phyloP scores from a whole-genome alignment of 2,797 vertebrate genomes.

The Sciurus vulgaris region DNA sequence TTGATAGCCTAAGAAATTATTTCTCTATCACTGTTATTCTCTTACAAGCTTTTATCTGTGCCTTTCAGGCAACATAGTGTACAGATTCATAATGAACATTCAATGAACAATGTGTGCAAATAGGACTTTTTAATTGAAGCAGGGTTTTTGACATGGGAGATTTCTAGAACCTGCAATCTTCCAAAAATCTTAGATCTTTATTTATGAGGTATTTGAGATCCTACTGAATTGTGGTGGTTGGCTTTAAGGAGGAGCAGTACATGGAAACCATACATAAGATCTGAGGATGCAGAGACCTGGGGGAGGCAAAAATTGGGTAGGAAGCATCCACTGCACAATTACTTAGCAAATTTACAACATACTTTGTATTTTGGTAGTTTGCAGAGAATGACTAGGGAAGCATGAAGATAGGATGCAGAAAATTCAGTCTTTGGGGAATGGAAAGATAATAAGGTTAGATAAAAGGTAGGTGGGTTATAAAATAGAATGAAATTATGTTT shows the following conservation, averaged over 20 bases:
- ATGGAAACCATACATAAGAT: not conserved
- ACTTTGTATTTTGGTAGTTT: conserved; percentile 55
- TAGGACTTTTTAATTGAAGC: not conserved
- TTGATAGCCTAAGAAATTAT: not conserved
- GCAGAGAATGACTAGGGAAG: conserved; percentile 9
- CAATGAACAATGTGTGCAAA: not conserved
- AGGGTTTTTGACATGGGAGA: not conserved
- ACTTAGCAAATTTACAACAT: conserved; percentile 46
- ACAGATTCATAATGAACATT: not conserved
- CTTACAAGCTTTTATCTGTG: not conserved
- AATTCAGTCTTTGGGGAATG: conserved; percentile 51
- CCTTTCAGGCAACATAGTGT: not conserved
- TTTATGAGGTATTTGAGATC: conserved; percentile 14
- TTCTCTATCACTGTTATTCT: not conserved
- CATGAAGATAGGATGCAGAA: not conserved
- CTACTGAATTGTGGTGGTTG: not conserved
- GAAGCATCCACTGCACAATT: not conserved
- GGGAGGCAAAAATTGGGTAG: conserved; percentile 7
- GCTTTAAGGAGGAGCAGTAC: conserved; percentile 28
- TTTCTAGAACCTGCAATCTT: conserved; percentile 34
- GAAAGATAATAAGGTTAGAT: conserved; percentile 61
- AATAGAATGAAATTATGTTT: conserved; percentile 64
- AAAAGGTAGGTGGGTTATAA: conserved; percentile 63
- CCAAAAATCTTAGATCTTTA: not conserved
- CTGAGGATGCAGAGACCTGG: not conserved